Evolutionary conservation across 1,140 invertebrate species (phyloP).

Genomic region (Dendroctonus valens): DNA sequence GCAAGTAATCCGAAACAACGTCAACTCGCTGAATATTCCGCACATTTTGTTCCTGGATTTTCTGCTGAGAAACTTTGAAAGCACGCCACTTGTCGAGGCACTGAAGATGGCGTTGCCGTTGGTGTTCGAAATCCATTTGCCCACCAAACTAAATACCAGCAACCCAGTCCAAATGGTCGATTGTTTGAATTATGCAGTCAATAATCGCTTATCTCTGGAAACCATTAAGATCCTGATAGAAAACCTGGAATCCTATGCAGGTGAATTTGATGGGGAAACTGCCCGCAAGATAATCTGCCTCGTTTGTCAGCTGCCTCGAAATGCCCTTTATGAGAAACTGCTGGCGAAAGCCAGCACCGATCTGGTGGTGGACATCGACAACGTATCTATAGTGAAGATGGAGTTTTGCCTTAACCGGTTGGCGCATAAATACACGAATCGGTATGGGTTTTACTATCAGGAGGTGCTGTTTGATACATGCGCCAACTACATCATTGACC

Average conservation of each 20-base stretch:
- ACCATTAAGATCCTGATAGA: slow-evolving; percentile 54
- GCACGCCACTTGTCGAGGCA: slow-evolving; percentile 59
- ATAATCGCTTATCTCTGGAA: slow-evolving; percentile 53
- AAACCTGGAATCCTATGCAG: slow-evolving; percentile 50
- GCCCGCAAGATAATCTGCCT: slow-evolving; percentile 56
- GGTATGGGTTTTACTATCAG: slow-evolving; percentile 58
- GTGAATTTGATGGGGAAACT: slow-evolving; percentile 49
- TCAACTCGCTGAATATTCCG: slow-evolving; percentile 59
- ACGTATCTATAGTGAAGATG: slow-evolving; percentile 53
- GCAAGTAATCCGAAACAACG: slow-evolving; percentile 58
- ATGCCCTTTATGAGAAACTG: slow-evolving; percentile 51
- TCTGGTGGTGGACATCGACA: slow-evolving; percentile 50
- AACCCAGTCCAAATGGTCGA: slow-evolving; percentile 54
- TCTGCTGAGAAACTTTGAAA: slow-evolving; percentile 52
- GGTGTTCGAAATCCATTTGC: slow-evolving; percentile 60
- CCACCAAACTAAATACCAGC: slow-evolving; percentile 54
- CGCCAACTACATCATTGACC: slow-evolving; percentile 52
- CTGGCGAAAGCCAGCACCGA: slow-evolving; percentile 52
- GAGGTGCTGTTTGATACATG: slow-evolving; percentile 56
- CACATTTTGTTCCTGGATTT: slow-evolving; percentile 63
- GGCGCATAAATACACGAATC: slow-evolving; percentile 48
- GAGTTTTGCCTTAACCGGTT: slow-evolving; percentile 52
- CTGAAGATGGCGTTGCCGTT: slow-evolving; percentile 61
- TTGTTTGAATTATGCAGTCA: slow-evolving; percentile 54
- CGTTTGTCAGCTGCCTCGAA: slow-evolving; percentile 49